A percentile compares a stretch with the other conserved stretches of the same genome.
phyloP scores from a whole-genome alignment of 2,888 invertebrate genomes.

The Drosophila subquinaria region DNA sequence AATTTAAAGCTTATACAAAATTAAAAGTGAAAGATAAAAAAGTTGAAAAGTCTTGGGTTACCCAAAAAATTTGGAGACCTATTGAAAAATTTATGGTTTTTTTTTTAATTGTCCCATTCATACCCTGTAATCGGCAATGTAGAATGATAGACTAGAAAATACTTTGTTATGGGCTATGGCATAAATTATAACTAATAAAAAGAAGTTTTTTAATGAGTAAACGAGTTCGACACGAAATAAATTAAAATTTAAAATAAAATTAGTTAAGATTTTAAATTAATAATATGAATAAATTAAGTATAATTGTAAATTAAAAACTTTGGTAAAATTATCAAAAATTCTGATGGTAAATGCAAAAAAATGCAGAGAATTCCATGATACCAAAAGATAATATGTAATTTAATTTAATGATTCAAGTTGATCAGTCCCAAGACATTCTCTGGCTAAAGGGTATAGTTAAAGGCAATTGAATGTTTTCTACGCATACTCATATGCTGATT shows the following conservation, averaged over 20 bases:
- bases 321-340: too few species aligned
- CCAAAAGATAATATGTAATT: background rate
- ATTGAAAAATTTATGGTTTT: too few species aligned
- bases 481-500: slow-evolving; percentile 47
- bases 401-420: background rate
- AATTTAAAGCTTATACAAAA: too few species aligned
- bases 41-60: too few species aligned
- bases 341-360: too few species aligned
- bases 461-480: slow-evolving; percentile 32
- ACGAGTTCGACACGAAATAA: too few species aligned
- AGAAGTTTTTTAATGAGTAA: background rate
- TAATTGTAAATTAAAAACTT: too few species aligned
- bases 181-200: background rate
- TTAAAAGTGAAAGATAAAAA: too few species aligned
- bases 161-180: background rate
- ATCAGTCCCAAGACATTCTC: background rate
- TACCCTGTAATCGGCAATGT: background rate
- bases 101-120: too few species aligned
- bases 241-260: background rate
- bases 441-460: slow-evolving; percentile 13
- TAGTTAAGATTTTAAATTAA: background rate
- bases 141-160: background rate
- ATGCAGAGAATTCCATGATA: background rate
- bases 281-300: too few species aligned
- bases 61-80: too few species aligned